These are phyloP conservation scores for Clarias fuscus DNA, from an alignment of 2,797 vertebrate species.

Conservation along the genomic window DNA sequence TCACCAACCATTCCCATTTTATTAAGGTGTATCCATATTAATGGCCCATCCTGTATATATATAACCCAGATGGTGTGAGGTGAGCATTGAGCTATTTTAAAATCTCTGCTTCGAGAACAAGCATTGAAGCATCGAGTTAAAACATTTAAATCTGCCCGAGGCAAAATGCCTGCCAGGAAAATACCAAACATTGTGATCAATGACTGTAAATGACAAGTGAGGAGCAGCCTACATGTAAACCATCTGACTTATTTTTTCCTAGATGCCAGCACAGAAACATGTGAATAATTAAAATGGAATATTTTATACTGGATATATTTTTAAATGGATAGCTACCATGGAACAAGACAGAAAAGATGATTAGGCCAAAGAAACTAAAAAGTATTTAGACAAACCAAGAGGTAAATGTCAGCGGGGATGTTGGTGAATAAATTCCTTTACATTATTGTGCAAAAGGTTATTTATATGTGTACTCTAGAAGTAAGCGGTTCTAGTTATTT, in stretches of 20 bases:
- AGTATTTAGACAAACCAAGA: neutral
- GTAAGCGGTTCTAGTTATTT: neutral
- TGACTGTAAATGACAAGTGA: neutral
- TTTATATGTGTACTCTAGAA: neutral
- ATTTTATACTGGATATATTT: neutral
- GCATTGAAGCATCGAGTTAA: neutral
- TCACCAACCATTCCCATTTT: no score
- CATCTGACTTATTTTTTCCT: neutral
- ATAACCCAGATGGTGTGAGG: neutral
- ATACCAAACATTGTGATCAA: neutral
- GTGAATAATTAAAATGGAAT: neutral
- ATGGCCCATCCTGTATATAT: no score
- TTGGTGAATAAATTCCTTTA: neutral
- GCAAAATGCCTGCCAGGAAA: neutral
- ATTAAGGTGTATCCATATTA: no score
- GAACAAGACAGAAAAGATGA: neutral
- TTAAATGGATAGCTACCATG: neutral
- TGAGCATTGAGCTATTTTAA: neutral
- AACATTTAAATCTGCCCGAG: neutral
- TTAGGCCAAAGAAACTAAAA: neutral
- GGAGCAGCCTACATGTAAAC: neutral
- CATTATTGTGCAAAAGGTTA: neutral
- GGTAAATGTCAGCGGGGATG: neutral
- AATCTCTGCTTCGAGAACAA: neutral
- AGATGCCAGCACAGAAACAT: conserved; percentile 1